A percentile compares a stretch with the other conserved stretches of the same genome.
Evolutionary conservation across 2,797 vertebrate genomes (phyloP).

Genomic region (Pangasius macronema): DNA sequence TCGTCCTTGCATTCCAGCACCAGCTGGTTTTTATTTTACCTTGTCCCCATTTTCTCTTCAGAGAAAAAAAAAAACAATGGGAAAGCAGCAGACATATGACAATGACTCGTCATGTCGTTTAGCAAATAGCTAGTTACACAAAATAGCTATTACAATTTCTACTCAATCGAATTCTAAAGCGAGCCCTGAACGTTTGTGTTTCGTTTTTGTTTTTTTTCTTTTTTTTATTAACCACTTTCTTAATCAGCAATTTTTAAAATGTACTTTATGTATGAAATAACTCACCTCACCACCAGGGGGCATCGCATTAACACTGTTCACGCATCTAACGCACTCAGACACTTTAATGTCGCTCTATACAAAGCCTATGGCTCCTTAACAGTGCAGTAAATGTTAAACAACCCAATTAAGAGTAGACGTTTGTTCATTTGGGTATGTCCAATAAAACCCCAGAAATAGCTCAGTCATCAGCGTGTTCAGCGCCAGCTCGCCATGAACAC

Average conservation of each 20-base stretch:
- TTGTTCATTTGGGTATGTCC: not conserved
- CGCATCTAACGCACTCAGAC: not conserved
- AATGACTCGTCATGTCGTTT: not conserved
- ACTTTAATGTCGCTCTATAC: not conserved
- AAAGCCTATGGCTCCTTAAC: not conserved
- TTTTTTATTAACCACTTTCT: no score
- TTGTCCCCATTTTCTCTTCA: conserved; percentile 49
- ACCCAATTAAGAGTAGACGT: conserved; percentile 20
- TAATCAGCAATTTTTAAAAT: not conserved
- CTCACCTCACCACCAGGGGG: conserved; percentile 26
- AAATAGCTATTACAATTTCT: not conserved
- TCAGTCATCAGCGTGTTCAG: conserved; percentile 3
- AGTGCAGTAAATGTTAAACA: conserved; percentile 27
- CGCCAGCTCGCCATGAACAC: not conserved
- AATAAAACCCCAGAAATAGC: not conserved
- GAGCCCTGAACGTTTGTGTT: not conserved
- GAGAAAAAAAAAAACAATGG: conserved; percentile 30
- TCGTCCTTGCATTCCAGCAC: conserved; percentile 61
- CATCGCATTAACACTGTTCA: not conserved
- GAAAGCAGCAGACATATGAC: not conserved
- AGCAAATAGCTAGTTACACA: not conserved
- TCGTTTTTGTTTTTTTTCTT: no score
- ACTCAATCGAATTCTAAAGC: no score
- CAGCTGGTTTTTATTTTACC: conserved; percentile 73
- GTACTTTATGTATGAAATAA: not conserved